These are phyloP conservation scores for silkworm (Bombyx mori) DNA, from an alignment of 1,140 invertebrate species.

Conservation along the genomic window ASM3026992v2 NC_085121.1:10021501-10022000, in stretches of 20 bases:
- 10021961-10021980: slow-evolving; percentile 52
- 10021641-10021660: slow-evolving; percentile 6
- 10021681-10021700: slow-evolving; percentile 25
- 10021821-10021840: slow-evolving; percentile 69
- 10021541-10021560: too few species aligned
- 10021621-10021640: too few species aligned
- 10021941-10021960: slow-evolving; percentile 66
- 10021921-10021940: slow-evolving; percentile 67
- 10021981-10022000: slow-evolving; percentile 52
- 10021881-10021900: slow-evolving; percentile 68
- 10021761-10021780: slow-evolving; percentile 67
- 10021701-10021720: slow-evolving; percentile 16
- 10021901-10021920: slow-evolving; percentile 66
- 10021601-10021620: too few species aligned
- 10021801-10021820: slow-evolving; percentile 65
- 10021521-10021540: too few species aligned
- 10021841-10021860: slow-evolving; percentile 52
- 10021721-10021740: slow-evolving; percentile 31
- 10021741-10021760: slow-evolving; percentile 60
- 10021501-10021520: too few species aligned
- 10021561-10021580: too few species aligned
- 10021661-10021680: slow-evolving; percentile 28
- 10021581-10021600: too few species aligned
- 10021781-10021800: slow-evolving; percentile 61
- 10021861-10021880: slow-evolving; percentile 72